A percentile compares a stretch with the other conserved stretches of the same genome.
phyloP scores from a whole-genome alignment of 2,113 vertebrate genomes.

The Stegastes partitus region DNA sequence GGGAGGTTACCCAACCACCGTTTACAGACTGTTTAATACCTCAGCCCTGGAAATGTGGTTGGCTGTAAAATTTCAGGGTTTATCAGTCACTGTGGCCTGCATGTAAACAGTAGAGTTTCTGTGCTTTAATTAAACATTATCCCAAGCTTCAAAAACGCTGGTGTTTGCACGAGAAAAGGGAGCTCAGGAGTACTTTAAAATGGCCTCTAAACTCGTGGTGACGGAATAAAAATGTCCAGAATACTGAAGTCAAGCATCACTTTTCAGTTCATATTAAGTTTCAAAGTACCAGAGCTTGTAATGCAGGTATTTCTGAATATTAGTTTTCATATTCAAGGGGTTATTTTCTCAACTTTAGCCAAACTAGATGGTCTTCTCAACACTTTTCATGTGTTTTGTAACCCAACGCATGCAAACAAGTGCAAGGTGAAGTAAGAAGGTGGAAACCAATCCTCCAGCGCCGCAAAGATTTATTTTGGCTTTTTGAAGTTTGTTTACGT shows the following conservation, averaged over 20 bases:
- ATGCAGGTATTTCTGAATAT: too few species aligned
- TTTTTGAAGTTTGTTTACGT: constrained; percentile 39
- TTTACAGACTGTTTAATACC: constrained; percentile 7
- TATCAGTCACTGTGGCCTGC: not conserved
- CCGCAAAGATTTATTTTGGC: not conserved
- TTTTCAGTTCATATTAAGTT: too few species aligned
- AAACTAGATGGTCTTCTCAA: not conserved
- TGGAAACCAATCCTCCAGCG: not conserved
- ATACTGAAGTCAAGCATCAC: too few species aligned
- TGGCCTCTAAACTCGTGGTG: too few species aligned
- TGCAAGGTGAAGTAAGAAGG: too few species aligned
- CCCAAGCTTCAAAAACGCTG: not conserved
- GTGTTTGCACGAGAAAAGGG: too few species aligned
- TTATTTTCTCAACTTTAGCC: not conserved
- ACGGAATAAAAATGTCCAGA: too few species aligned
- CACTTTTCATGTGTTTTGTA: not conserved
- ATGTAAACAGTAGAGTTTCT: constrained; percentile 18
- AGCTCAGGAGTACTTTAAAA: too few species aligned
- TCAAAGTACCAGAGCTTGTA: too few species aligned
- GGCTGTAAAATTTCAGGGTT: not conserved
- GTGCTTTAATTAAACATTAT: constrained; percentile 4
- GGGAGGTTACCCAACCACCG: not conserved
- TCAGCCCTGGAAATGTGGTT: not conserved
- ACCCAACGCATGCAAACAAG: not conserved
- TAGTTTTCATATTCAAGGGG: too few species aligned